Percentiles rank a stretch among this genome's conserved stretches.
Conservation (phyloP, 2,888 invertebrate genomes). For the Idaea dimidiata region DNA sequence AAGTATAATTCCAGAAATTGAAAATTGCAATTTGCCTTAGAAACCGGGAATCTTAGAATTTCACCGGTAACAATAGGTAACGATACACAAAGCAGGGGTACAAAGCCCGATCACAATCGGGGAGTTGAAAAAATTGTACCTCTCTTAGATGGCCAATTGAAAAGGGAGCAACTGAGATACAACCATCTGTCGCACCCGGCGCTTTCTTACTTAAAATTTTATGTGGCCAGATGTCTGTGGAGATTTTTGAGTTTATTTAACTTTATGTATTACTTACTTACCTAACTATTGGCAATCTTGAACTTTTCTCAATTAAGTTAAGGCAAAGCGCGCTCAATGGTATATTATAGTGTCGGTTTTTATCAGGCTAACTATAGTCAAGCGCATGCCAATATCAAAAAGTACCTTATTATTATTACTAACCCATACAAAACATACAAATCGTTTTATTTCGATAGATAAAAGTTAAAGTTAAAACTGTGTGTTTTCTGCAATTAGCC, state of each 20-base stretch:
- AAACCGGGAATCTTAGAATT: constrained; percentile 58
- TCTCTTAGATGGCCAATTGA: constrained; percentile 65
- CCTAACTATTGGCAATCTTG: too few relatives aligned
- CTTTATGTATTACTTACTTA: constrained; percentile 14
- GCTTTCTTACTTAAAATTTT: constrained; percentile 35
- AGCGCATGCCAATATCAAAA: too few relatives aligned
- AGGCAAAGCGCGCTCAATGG: too few relatives aligned
- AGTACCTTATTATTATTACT: too few relatives aligned
- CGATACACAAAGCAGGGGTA: constrained; percentile 55
- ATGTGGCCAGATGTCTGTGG: constrained; percentile 48
- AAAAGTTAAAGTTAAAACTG: too few relatives aligned
- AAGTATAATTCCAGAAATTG: constrained; percentile 43
- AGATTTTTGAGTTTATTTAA: constrained; percentile 5
- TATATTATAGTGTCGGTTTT: too few relatives aligned
- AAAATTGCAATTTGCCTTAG: constrained; percentile 65
- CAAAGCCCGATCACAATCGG: constrained; percentile 70
- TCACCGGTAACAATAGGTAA: constrained; percentile 56
- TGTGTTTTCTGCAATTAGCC: too few relatives aligned
- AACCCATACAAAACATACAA: too few relatives aligned
- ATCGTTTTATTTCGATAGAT: too few relatives aligned
- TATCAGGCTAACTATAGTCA: too few relatives aligned
- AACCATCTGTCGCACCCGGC: constrained; percentile 71
- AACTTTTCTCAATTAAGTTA: too few relatives aligned
- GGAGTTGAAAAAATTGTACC: constrained; percentile 56
- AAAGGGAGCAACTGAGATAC: constrained; percentile 58